These are phyloP conservation scores for Calephelis nemesis DNA, from an alignment of 1,140 invertebrate genomes.

Conservation along the genomic window DNA sequence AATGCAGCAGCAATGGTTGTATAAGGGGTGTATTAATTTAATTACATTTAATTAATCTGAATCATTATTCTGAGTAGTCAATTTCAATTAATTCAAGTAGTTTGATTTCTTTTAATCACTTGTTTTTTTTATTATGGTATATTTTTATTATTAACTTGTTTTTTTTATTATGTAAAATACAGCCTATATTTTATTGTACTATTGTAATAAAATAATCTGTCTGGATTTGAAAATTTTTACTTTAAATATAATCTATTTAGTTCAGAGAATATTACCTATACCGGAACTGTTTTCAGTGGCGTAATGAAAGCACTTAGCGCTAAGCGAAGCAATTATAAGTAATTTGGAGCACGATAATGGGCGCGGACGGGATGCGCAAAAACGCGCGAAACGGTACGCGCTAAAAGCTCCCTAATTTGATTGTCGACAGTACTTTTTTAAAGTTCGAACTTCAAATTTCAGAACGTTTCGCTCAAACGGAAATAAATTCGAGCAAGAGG, in stretches of 20 bases:
- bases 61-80: too few relatives aligned
- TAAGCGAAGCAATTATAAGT: slow-evolving; percentile 78
- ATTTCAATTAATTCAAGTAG: too few relatives aligned
- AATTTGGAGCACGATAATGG: slow-evolving; percentile 73
- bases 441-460: slow-evolving; percentile 50
- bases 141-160: too few relatives aligned
- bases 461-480: slow-evolving; percentile 22
- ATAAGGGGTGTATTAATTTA: too few relatives aligned
- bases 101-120: too few relatives aligned
- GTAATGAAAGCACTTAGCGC: slow-evolving; percentile 77
- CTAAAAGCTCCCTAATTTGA: slow-evolving; percentile 77
- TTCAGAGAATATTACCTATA: slow-evolving; percentile 45
- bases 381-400: slow-evolving; percentile 72
- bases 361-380: slow-evolving; percentile 68
- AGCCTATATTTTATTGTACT: too few relatives aligned
- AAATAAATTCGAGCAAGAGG: slow-evolving; percentile 35
- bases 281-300: slow-evolving; percentile 54
- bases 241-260: slow-evolving; percentile 9
- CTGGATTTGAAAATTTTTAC: too few relatives aligned
- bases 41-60: too few relatives aligned
- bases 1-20: too few relatives aligned
- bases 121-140: too few relatives aligned
- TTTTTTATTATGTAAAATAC: too few relatives aligned
- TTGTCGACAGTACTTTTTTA: slow-evolving; percentile 67
- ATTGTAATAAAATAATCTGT: too few relatives aligned